Evolutionary conservation across 2,888 invertebrate species (phyloP).

Genomic region (Harpalus rufipes): DNA sequence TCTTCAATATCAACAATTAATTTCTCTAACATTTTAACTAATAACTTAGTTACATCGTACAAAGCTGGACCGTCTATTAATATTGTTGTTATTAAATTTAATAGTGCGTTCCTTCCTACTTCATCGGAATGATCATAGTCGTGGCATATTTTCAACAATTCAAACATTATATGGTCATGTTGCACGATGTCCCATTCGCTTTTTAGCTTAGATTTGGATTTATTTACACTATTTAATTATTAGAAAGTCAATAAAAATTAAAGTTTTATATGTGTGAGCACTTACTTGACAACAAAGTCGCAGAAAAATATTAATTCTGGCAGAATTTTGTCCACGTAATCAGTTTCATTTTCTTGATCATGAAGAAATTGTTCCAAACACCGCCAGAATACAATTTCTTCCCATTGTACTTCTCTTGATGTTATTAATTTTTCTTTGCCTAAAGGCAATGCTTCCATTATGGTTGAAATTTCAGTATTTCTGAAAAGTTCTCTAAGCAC

Average conservation of each 20-base stretch:
- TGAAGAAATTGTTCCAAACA: conserved; percentile 77
- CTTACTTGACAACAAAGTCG: conserved; percentile 78
- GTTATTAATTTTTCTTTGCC: conserved; percentile 76
- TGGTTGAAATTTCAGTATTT: conserved; percentile 71
- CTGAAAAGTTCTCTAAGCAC: conserved; percentile 79
- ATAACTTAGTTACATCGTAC: conserved; percentile 14
- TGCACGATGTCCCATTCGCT: conserved; percentile 72
- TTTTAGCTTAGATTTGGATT: conserved; percentile 64
- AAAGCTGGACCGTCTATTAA: conserved; percentile 37
- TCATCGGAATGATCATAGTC: conserved; percentile 81
- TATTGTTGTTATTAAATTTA: conserved; percentile 33
- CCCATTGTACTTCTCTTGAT: conserved; percentile 75
- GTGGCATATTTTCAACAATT: conserved; percentile 79
- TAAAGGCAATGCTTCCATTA: conserved; percentile 76
- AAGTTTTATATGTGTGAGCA: conserved; percentile 30
- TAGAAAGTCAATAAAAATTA: conserved; percentile 30
- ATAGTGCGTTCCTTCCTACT: conserved; percentile 75
- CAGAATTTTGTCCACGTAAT: conserved; percentile 77
- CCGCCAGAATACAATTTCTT: conserved; percentile 80
- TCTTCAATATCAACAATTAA: conserved; percentile 35
- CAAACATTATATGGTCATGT: conserved; percentile 79
- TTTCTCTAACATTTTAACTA: conserved; percentile 51
- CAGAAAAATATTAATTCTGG: conserved; percentile 80
- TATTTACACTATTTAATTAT: conserved; percentile 68
- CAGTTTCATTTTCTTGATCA: conserved; percentile 74